A percentile compares a stretch with the other conserved stretches of the same genome.
phyloP scores from a whole-genome alignment of 2,113 vertebrate species.

The Chinchilla lanigera region DNA sequence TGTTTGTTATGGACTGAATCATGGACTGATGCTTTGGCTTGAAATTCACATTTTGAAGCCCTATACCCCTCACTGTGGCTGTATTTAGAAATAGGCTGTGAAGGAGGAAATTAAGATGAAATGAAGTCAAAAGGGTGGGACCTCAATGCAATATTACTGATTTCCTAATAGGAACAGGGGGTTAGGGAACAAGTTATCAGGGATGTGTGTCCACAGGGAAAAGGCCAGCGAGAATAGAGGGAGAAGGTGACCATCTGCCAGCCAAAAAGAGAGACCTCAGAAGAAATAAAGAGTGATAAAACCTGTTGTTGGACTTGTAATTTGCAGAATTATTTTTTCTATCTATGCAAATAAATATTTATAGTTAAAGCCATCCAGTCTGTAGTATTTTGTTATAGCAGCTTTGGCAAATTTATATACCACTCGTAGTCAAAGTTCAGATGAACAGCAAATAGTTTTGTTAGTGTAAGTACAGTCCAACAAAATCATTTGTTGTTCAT shows the following conservation, averaged over 20 bases:
- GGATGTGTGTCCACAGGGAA: background rate
- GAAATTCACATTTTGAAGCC: background rate
- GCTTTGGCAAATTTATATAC: background rate
- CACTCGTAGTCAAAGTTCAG: conserved; percentile 8
- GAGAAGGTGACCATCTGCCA: background rate
- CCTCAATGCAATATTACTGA: background rate
- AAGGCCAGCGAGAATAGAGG: background rate
- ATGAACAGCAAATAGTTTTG: background rate
- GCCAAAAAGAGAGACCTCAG: background rate
- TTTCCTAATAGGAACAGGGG: background rate
- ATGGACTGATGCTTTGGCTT: background rate
- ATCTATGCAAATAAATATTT: background rate
- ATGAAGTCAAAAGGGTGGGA: background rate
- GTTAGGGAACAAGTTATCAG: background rate
- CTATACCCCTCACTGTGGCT: background rate
- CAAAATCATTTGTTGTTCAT: background rate
- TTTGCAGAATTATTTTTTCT: background rate
- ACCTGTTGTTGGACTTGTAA: background rate
- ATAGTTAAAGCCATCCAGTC: background rate
- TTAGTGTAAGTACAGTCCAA: background rate
- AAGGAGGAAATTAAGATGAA: background rate
- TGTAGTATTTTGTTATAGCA: background rate
- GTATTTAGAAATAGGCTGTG: background rate
- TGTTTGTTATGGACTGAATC: background rate
- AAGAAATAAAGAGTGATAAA: background rate